These are phyloP conservation scores for Fopius arisanus DNA, from an alignment of 1,140 invertebrate species.

Conservation along the genomic window DNA sequence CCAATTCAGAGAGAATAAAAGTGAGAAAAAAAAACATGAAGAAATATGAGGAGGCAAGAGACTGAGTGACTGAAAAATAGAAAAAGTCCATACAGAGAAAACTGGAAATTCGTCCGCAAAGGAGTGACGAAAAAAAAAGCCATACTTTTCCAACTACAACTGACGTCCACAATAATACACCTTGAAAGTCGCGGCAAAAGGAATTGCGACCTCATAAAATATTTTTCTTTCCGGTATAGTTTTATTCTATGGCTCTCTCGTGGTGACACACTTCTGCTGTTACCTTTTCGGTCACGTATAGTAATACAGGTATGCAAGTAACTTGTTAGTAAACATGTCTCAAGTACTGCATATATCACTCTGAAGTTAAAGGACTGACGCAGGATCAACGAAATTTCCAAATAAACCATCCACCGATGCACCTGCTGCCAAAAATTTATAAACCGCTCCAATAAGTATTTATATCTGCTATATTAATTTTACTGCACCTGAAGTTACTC, in stretches of 20 bases:
- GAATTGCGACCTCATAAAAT: conserved; percentile 33
- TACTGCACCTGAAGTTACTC: no score
- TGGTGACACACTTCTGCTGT: not conserved
- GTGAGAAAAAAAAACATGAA: not conserved
- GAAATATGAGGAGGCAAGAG: conserved; percentile 7
- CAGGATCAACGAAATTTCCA: no score
- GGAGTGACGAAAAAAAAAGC: not conserved
- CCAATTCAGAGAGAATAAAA: not conserved
- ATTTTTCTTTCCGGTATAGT: conserved; percentile 16
- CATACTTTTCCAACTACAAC: not conserved
- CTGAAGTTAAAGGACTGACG: not conserved
- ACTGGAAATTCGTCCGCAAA: not conserved
- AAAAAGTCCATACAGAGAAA: not conserved
- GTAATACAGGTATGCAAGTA: not conserved
- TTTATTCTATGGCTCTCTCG: conserved; percentile 7
- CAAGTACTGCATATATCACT: conserved; percentile 14
- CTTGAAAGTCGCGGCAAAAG: not conserved
- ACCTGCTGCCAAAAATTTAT: no score
- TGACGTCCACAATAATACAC: not conserved
- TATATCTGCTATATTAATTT: no score
- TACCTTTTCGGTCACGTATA: not conserved
- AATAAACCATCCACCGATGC: no score
- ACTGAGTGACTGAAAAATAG: not conserved
- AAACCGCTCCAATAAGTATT: no score
- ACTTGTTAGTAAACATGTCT: not conserved